Evolutionary conservation across 2,797 vertebrate species (phyloP).

Genomic region (Columba guinea): DNA sequence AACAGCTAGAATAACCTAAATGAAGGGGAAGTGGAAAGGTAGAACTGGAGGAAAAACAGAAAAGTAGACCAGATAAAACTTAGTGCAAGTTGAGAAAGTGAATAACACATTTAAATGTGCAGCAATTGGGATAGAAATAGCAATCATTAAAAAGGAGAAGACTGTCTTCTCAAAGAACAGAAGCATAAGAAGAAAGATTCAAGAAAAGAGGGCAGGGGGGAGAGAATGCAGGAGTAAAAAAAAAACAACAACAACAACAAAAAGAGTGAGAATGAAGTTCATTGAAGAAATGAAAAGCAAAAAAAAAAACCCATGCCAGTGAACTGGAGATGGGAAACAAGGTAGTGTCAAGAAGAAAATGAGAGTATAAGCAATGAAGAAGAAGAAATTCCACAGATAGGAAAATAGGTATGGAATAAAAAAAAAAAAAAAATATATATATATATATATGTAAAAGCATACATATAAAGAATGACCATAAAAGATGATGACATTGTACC

Average conservation of each 20-base stretch:
- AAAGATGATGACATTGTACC: background rate
- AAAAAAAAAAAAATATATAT: background rate
- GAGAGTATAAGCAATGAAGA: background rate
- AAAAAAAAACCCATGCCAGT: background rate
- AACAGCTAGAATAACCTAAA: background rate
- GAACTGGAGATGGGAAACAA: background rate
- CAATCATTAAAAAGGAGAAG: background rate
- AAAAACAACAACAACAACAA: background rate
- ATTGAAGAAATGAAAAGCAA: background rate
- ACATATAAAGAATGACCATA: background rate
- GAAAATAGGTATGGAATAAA: background rate
- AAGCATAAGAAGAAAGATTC: background rate
- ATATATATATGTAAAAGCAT: background rate
- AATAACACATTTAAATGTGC: background rate
- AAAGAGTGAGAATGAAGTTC: background rate
- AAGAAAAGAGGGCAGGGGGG: fast-evolving
- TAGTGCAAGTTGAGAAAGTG: background rate
- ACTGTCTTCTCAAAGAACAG: background rate
- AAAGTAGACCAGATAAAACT: background rate
- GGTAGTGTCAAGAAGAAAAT: background rate
- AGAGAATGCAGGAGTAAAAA: background rate
- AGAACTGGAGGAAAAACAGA: background rate
- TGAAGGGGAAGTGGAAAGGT: background rate
- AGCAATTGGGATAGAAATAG: background rate
- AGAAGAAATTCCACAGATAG: background rate